Conservation (phyloP, 37 sponge, comb jelly and placozoan genomes). For the Aplysina aerophoba region DNA sequence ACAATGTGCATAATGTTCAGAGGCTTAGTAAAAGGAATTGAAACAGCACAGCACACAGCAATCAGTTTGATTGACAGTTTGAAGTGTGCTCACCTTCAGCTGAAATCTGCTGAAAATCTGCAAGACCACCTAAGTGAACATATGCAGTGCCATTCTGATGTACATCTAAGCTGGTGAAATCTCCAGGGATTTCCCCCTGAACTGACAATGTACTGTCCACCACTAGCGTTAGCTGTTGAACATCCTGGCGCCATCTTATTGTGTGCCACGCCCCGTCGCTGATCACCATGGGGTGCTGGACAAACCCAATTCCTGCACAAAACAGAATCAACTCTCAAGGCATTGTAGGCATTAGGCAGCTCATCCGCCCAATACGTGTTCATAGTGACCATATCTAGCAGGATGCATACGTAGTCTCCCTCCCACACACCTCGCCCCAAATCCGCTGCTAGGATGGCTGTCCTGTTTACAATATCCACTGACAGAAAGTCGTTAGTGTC, state of each 20-base stretch:
- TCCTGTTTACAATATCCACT: neutral
- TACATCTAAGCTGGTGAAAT: neutral
- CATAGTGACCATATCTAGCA: too few relatives aligned
- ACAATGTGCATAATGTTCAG: neutral
- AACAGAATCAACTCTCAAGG: neutral
- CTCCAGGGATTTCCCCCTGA: constrained; percentile 8
- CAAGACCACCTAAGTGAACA: constrained; percentile 25
- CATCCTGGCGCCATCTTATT: neutral
- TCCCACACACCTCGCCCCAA: constrained; percentile 22
- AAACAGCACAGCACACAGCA: neutral
- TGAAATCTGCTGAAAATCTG: constrained; percentile 5
- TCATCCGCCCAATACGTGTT: too few relatives aligned
- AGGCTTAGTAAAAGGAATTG: neutral
- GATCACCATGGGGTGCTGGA: neutral
- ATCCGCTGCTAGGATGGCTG: neutral
- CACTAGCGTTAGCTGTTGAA: neutral
- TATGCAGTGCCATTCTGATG: constrained; percentile 1
- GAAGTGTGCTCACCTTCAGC: neutral
- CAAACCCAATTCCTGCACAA: constrained; percentile 12
- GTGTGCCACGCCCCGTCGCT: constrained; percentile 24
- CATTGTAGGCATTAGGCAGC: too few relatives aligned
- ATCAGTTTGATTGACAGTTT: neutral
- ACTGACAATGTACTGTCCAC: neutral
- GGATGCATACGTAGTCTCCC: neutral
- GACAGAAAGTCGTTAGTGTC: constrained; percentile 23